A percentile compares a stretch with the other conserved stretches of the same genome.
phyloP scores from a whole-genome alignment of 2,113 vertebrate genomes.

The Epinephelus lanceolatus region DNA sequence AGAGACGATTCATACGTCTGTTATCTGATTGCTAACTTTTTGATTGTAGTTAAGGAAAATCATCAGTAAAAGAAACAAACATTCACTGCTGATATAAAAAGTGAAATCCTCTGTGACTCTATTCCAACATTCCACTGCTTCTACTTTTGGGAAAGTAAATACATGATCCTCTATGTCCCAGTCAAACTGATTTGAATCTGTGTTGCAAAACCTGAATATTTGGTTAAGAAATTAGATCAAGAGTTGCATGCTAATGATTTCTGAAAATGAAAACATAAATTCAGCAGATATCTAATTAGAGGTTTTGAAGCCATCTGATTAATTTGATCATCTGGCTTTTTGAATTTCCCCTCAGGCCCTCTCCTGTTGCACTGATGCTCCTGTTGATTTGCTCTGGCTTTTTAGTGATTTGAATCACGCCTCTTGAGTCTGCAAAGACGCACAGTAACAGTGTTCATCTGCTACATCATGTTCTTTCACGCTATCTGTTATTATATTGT shows the following conservation, averaged over 20 bases:
- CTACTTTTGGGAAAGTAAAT: not conserved
- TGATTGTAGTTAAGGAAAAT: not conserved
- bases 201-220: not conserved
- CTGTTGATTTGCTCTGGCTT: not conserved
- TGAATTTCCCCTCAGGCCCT: constrained; percentile 19
- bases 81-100: not conserved
- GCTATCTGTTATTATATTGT: too few species aligned
- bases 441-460: not conserved
- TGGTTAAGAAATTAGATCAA: not conserved
- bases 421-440: not conserved
- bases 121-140: not conserved
- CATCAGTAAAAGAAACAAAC: not conserved
- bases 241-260: constrained; percentile 12
- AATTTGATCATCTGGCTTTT: constrained; percentile 19
- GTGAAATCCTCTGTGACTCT: not conserved
- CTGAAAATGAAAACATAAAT: constrained; percentile 34
- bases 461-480: not conserved
- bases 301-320: not conserved
- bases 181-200: not conserved
- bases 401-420: not conserved
- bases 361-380: too few species aligned
- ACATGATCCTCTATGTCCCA: not conserved
- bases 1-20: not conserved
- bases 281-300: constrained; percentile 7
- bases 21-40: not conserved